Conservation (phyloP, 92 coral and sea anemone species). For the Siderastrea radians region DNA sequence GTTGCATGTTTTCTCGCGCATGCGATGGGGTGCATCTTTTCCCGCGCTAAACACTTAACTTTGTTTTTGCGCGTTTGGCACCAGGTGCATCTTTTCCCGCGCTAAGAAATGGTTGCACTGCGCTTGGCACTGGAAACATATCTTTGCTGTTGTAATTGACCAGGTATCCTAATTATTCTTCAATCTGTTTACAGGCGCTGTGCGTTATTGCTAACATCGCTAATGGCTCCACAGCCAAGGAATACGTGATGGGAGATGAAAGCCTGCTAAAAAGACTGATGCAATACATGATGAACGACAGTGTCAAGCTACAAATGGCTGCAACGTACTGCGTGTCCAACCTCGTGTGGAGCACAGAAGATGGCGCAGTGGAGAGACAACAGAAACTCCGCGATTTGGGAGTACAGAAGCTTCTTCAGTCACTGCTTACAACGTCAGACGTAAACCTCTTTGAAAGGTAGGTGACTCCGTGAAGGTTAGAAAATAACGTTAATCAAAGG, state of each 20-base stretch:
- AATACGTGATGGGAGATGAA: constrained; percentile 92
- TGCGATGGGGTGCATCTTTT: neutral
- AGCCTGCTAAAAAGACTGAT: constrained; percentile 79
- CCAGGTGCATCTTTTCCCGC: neutral
- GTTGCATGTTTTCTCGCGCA: neutral
- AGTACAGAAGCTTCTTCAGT: constrained; percentile 91
- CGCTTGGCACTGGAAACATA: neutral
- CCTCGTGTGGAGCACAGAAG: constrained; percentile 98
- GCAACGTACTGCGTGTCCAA: constrained; percentile 96
- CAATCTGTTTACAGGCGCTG: constrained; percentile 74
- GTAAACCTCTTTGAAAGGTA: constrained; percentile 95
- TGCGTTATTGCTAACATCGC: constrained; percentile 98
- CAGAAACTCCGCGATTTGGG: constrained; percentile 94
- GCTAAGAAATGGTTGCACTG: neutral
- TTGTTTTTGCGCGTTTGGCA: neutral
- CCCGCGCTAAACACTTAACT: neutral
- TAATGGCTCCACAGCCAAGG: constrained; percentile 95
- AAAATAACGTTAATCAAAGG: no score
- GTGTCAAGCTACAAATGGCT: constrained; percentile 97
- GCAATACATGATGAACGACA: constrained; percentile 97
- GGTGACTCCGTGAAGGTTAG: neutral
- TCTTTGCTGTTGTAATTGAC: neutral
- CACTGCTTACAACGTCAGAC: constrained; percentile 91
- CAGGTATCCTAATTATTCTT: neutral
- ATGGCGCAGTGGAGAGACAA: constrained; percentile 91